Base-by-base conservation (phyloP, 2,113 vertebrate species). In the Arothron firmamentum region DNA sequence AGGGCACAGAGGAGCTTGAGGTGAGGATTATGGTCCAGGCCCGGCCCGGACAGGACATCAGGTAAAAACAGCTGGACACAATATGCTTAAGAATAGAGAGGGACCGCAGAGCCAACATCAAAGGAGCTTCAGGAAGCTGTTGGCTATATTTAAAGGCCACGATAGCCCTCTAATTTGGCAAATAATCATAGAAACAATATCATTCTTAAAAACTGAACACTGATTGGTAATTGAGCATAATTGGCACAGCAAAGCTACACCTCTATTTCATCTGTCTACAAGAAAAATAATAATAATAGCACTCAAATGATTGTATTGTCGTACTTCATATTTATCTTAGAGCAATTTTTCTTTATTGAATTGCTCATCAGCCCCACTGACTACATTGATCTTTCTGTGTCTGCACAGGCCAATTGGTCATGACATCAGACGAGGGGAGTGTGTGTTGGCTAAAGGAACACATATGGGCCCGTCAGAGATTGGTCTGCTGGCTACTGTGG, bases 391-490 rank as follows among this genome's bases (percentile, higher is more conserved):
- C 0, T 63, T 15, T 68, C 9, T 62, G 2, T 67, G 34, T 56
- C 4, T 71, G 77, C 76, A 34, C 89, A 99, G 96, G 89, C 96
- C 96, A 55, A 98, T 98, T 59, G 97, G 97, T 75, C 97, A 98
- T 62, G 97, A 99, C 83, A 98, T 99, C 91, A 93, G 98, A 85
- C 93, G 97, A 87, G 97, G 96, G 41, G 97, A 99, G 90, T 98
- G 97, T 42, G 95, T 99, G 65, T 79, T 99, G 87, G 91, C 95
- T 56, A 99, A 98, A 86, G 97, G 96, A 74, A 99, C 97, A 23
- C 97, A 99, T 65, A 98, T 99, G 96, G 97, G 97, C 64, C 96
- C 97, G 0, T 98, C 96, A 50, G 97, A 99, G 82, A 98, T 98
- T 53, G 97, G 97, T 68, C 91, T 99, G 54, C 91, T 99, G 75